Evolutionary conservation across 2,797 vertebrate species (phyloP).

Genomic region (Paguma larvata): DNA sequence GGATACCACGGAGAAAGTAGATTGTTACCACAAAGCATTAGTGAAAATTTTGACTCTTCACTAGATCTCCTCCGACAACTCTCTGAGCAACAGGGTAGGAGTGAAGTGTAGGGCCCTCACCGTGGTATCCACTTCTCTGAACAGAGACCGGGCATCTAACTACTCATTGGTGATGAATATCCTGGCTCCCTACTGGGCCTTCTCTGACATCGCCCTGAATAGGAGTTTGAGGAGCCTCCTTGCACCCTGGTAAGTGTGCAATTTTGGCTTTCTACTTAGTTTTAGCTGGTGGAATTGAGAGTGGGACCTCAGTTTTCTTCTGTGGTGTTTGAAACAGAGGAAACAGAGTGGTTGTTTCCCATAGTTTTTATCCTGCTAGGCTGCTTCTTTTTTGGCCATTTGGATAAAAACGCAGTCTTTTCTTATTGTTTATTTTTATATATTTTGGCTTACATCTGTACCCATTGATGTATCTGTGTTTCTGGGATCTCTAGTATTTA

Average conservation of each 20-base stretch:
- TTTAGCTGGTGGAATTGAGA: neutral
- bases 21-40: neutral
- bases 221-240: neutral
- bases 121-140: neutral
- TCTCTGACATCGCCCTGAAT: neutral
- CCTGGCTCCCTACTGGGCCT: neutral
- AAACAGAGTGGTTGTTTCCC: neutral
- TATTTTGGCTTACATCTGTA: neutral
- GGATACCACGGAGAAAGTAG: neutral
- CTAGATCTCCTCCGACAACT: neutral
- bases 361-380: neutral
- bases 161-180: neutral
- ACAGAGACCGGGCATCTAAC: neutral
- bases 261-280: neutral
- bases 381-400: neutral
- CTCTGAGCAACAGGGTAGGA: neutral
- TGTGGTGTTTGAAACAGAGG: neutral
- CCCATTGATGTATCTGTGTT: neutral
- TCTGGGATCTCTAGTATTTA: neutral
- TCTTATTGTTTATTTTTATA: neutral
- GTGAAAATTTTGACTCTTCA: neutral
- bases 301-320: neutral
- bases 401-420: neutral
- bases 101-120: neutral
- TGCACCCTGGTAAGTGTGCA: no score